Conservation (phyloP, 2,797 vertebrate species). For the Tragelaphus eurycerus region DNA sequence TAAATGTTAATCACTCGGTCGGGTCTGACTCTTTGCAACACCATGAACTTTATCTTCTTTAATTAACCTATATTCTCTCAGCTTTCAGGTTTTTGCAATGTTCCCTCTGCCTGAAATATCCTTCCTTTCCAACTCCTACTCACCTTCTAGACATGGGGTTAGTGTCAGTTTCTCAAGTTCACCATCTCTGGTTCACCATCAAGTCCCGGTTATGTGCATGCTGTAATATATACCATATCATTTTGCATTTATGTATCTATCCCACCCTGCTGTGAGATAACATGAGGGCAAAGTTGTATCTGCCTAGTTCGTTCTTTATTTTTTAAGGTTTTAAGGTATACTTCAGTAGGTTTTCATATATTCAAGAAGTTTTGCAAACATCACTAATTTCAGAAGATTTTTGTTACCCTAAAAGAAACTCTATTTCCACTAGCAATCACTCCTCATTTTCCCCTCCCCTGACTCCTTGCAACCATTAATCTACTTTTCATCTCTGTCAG, state of each 20-base stretch:
- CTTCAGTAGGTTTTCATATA: constrained; percentile 3
- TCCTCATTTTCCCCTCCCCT: not conserved
- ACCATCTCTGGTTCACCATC: not conserved
- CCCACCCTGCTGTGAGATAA: not conserved
- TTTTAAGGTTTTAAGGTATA: not conserved
- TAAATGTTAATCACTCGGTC: not conserved
- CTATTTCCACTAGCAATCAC: not conserved
- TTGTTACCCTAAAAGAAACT: not conserved
- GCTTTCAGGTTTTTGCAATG: constrained; percentile 14
- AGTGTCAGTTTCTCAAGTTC: not conserved
- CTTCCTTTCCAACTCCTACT: not conserved
- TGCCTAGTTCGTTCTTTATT: not conserved
- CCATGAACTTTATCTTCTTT: not conserved
- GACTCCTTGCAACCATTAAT: not conserved
- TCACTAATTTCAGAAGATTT: constrained; percentile 20
- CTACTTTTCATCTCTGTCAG: not conserved
- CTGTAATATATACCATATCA: not conserved
- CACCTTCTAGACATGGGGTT: not conserved
- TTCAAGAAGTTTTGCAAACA: not conserved
- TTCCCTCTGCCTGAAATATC: not conserved
- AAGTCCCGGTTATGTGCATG: not conserved
- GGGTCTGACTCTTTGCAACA: not conserved
- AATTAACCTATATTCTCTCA: not conserved
- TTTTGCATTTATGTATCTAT: not conserved
- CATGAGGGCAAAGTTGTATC: not conserved